Evolutionary conservation across 2,113 vertebrate genomes (phyloP).

Genomic region (Syrrhaptes paradoxus): DNA sequence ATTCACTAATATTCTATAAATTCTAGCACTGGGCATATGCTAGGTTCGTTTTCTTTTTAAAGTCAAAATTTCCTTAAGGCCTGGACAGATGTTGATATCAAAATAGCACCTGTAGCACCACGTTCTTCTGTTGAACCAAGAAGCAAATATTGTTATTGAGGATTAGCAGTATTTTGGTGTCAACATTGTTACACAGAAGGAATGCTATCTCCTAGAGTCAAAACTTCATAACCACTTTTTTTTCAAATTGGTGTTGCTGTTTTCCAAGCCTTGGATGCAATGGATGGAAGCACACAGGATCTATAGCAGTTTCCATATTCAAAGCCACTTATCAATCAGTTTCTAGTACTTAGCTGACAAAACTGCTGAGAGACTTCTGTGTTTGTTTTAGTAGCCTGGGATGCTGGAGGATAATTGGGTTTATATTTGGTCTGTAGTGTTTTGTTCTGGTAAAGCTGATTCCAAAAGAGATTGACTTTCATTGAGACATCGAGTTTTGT

Average conservation of each 20-base stretch:
- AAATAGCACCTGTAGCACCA: slow-evolving; percentile 32
- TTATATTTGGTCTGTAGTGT: background rate
- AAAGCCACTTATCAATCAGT: background rate
- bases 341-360: background rate
- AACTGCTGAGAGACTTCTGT: background rate
- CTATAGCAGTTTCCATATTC: background rate
- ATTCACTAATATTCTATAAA: background rate
- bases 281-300: background rate
- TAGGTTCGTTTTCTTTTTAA: slow-evolving; percentile 18
- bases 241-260: background rate
- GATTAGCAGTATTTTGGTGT: background rate
- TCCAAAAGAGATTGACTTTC: background rate
- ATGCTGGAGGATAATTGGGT: background rate
- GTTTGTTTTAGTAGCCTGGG: background rate
- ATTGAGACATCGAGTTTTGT: background rate
- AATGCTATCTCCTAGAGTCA: background rate
- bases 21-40: background rate
- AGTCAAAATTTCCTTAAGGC: slow-evolving; percentile 22
- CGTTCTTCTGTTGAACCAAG: slow-evolving; percentile 13
- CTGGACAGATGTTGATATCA: slow-evolving; percentile 43
- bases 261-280: background rate
- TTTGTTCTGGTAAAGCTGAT: background rate
- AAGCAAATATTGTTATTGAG: background rate
- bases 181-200: background rate
- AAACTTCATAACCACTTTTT: background rate